Base-by-base conservation (phyloP, 1,140 invertebrate genomes). In the Drosophila punjabiensis region DNA sequence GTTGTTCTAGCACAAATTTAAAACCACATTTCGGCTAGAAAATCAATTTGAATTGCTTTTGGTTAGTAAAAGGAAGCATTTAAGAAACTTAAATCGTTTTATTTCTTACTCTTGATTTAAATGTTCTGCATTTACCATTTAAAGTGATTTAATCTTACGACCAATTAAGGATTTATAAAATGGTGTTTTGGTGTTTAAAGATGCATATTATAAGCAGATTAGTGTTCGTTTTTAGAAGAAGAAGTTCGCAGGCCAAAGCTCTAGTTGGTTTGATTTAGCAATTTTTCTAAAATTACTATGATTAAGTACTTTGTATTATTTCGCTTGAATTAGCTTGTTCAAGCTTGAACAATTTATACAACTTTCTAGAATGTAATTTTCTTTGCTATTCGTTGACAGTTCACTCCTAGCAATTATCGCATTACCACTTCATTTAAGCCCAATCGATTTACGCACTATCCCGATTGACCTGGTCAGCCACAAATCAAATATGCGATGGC, bases 1-100 rank as follows among this genome's bases (percentile, higher is more conserved):
- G 41, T 61, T 56, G 58, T 47, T 45, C 24, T 45, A 69, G 32
- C 16, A 24, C 13, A 63, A 73, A 77, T 78, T 79, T 70, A 78
- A 78, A 63, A 78, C 24, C 68, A 58, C 69, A 75, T 74, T 62
- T 53, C 13, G 37, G 24, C 68, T 11, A 11, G 37, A 11, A 53
- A 50, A 52, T 74, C 43, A 30, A 73, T 52, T 61, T 52, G n/a
- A 74, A 61, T 48, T 39, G 33, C 11, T 20, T 6, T 41, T 43
- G 8, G 6, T 11, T 5, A 11, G 16, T 43, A 8, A 32, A 20
- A 32, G 32, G n/a, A 43, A 52, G 18, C 33, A 35, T 65, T 64
- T 65, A 43, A 35, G 10, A 16, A 35, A 47, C 33, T 7, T 30
- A 4, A 52, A 52, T 18, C 5, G 28, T 32, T 52, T 30, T 10